Evolutionary conservation across 1,140 invertebrate species (phyloP).

Genomic region (Calephelis virginiensis): DNA sequence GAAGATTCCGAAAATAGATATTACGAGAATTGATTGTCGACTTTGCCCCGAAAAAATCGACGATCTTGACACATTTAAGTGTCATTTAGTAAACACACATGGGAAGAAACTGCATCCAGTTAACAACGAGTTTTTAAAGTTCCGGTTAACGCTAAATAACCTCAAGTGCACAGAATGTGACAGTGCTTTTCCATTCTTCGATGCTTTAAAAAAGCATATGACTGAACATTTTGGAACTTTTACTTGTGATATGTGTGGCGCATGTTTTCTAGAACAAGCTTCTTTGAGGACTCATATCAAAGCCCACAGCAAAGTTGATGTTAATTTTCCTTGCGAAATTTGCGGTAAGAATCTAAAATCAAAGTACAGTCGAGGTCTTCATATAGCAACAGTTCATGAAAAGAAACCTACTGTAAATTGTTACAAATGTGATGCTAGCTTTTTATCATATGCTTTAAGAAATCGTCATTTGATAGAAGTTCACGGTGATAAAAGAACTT

Average conservation of each 20-base stretch:
- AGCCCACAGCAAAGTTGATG: slow-evolving; percentile 53
- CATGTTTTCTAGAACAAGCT: slow-evolving; percentile 55
- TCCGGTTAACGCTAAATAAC: slow-evolving; percentile 35
- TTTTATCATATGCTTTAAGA: slow-evolving; percentile 55
- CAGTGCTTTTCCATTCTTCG: slow-evolving; percentile 51
- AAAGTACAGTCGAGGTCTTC: slow-evolving; percentile 57
- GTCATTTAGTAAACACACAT: slow-evolving; percentile 48
- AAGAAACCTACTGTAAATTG: slow-evolving; percentile 64
- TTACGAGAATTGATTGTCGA: slow-evolving; percentile 62
- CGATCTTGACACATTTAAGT: slow-evolving; percentile 48
- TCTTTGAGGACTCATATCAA: slow-evolving; percentile 58
- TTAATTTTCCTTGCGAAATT: slow-evolving; percentile 57
- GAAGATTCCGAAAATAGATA: slow-evolving; percentile 68
- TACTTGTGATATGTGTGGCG: slow-evolving; percentile 65
- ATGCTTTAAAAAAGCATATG: slow-evolving; percentile 64
- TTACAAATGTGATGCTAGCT: slow-evolving; percentile 62
- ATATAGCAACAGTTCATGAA: slow-evolving; percentile 58
- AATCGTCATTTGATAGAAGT: slow-evolving; percentile 61
- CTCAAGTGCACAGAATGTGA: slow-evolving; percentile 43
- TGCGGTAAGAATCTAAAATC: slow-evolving; percentile 67
- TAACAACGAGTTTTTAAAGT: slow-evolving; percentile 41
- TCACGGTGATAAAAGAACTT: slow-evolving; percentile 61
- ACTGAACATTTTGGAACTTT: slow-evolving; percentile 60
- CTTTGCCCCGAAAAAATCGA: slow-evolving; percentile 58
- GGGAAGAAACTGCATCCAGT: slow-evolving; percentile 31